Base-by-base conservation (phyloP, 1,140 invertebrate genomes). In the Glomeris maerens region DNA sequence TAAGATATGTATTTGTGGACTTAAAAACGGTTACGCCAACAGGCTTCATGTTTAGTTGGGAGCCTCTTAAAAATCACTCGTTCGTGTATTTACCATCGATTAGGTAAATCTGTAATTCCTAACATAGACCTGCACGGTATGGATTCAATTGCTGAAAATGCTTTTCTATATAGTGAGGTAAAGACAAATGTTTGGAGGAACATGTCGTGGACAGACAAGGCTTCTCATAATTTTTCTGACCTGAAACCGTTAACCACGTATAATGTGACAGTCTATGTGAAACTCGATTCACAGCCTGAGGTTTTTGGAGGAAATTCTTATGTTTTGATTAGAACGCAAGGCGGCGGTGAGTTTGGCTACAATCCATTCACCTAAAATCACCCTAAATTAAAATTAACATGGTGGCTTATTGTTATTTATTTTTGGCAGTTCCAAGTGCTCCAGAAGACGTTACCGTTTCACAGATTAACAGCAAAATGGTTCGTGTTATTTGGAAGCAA, bases 191-290 rank as follows among this genome's bases (percentile, higher is more conserved):
- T 54, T 2, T 67, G 64, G 52, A 46, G 27, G 47, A 57, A 60
- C 26, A 39, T 31, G 27, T 55, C 56, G 2, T 80, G 77, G 79
- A 74, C 66, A 36, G 63, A 70, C 3, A 63, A 67, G 2, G 68
- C 60, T 2, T 63, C 67, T 20, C 76, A 72, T 60, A 71, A 67
- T 47, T 84, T 88, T 58, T 74, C 65, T 0, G 64, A 74, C 49
- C 66, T 88, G 1, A 66, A 74, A 51, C 77, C 85, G 0, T 83
- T 69, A 55, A 85, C 83, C 0, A 62, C 66, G 1, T 88, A 88
- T 60, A 84, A 85, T 57, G 66, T 86, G 40, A 85, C 81, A 0
- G 78, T 88, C 4, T 86, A 80, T 60, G 78, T 82, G 0, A 67
- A 73, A 44, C 57, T 76, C 3, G 74, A 73, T 54, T 51, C 49